Base-by-base conservation (phyloP, 2,888 invertebrate species). In the Lysandra coridon region DNA sequence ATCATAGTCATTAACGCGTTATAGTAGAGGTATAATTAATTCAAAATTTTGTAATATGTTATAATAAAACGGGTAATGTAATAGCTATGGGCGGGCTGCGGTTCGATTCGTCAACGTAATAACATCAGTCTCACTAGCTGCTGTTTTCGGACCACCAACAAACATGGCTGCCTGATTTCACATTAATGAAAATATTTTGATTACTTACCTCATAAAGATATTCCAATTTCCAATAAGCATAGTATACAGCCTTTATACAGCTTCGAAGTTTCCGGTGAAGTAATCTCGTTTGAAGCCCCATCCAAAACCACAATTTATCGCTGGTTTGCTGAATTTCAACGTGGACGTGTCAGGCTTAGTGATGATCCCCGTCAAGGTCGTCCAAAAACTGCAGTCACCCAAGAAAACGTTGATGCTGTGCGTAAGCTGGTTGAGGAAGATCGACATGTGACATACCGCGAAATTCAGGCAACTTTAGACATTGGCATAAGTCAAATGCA, bases 1-100 rank as follows among this genome's bases (percentile, higher is more conserved):
- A 83, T 82, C 80, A 69, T 69, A 69, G 81, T 81, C 81, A 83
- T 80, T 81, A 80, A 81, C 81, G 82, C 81, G 81, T 83, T 80
- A 81, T 80, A 84, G 84, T 90, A 90, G 88, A 84, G 86, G 84
- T 84, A 86, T 82, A 86, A 86, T 87, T 85, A 87, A 91, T 87
- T 87, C 86, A 85, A 86, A 85, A 86, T 87, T 88, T 88, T 85
- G 83, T 88, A 88, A 89, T 86, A 87, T 87, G 85, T 86, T 86
- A 89, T 88, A 89, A 90, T 91, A 91, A 92, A 92, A 87, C 88
- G 89, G 92, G 91, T 92, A 90, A 87, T 87, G 88, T 90, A 89
- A 91, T 90, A 85, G 87, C 86, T 83, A 87, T 86, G 86, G 87
- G 88, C 87, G 86, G 88, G 85, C 84, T 87, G 85, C 69, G 69